These are phyloP conservation scores for Paedocypris sp. DNA, from an alignment of 2,113 vertebrate species.

Conservation along the genomic window DNA sequence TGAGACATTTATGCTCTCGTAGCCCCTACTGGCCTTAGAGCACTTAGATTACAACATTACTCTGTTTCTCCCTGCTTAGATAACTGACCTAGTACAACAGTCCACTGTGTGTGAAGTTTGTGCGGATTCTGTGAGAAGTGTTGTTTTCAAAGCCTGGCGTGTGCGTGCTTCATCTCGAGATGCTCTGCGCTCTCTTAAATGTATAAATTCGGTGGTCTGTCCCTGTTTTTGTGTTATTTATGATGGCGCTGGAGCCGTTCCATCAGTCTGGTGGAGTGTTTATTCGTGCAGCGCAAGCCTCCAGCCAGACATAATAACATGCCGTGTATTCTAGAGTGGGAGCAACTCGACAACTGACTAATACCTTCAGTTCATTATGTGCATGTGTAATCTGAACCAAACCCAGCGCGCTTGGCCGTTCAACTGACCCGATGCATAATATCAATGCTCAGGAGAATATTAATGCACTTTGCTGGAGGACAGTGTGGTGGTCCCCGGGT, in stretches of 20 bases:
- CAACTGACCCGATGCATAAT: background rate
- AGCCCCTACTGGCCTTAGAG: background rate
- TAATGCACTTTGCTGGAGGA: background rate
- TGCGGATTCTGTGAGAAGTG: background rate
- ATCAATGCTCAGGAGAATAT: background rate
- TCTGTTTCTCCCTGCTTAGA: constrained; percentile 10
- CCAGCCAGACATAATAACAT: background rate
- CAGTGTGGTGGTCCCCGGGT: background rate
- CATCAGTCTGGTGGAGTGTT: constrained; percentile 11
- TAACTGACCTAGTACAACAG: background rate
- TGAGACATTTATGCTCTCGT: background rate
- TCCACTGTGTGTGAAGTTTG: background rate
- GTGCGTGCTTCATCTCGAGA: background rate
- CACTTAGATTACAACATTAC: background rate
- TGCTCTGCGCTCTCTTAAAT: background rate
- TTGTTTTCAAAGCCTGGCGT: background rate
- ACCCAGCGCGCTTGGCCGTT: no score
- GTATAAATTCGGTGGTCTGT: background rate
- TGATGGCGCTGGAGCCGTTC: background rate
- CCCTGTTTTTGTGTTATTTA: background rate
- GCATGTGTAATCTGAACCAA: background rate
- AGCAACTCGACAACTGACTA: constrained; percentile 15
- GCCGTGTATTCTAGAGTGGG: background rate
- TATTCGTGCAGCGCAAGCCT: background rate
- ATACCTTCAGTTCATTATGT: constrained; percentile 1